phyloP scores from a whole-genome alignment of 2,797 vertebrate genomes.

The Tolypeutes matacus region DNA sequence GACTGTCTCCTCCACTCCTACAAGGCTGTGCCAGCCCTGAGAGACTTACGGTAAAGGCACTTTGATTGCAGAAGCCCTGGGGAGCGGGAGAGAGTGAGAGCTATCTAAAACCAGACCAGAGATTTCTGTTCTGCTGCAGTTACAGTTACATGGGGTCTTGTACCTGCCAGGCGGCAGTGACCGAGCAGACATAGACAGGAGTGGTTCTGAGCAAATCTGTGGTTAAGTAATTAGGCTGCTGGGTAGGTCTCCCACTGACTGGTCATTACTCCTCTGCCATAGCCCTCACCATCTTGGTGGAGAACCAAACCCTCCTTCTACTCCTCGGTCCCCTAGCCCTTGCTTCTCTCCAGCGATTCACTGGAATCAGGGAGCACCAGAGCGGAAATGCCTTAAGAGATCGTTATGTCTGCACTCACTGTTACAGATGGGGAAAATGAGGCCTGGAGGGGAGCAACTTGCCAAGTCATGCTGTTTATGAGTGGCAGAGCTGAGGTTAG shows the following conservation, averaged over 20 bases:
- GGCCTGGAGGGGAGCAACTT: neutral
- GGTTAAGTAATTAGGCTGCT: neutral
- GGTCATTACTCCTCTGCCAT: neutral
- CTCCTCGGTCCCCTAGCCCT: too few relatives aligned
- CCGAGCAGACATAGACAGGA: neutral
- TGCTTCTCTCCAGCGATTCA: neutral
- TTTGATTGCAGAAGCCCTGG: neutral
- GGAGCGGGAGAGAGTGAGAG: neutral
- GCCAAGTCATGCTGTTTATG: too few relatives aligned
- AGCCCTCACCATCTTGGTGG: neutral
- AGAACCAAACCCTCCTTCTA: neutral
- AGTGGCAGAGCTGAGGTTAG: neutral
- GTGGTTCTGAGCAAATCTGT: accelerated
- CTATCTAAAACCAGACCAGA: constrained; percentile 21
- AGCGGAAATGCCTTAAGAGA: neutral
- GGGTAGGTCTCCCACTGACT: neutral
- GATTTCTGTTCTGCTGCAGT: accelerated
- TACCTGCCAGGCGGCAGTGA: neutral
- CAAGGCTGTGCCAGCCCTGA: neutral
- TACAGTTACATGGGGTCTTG: accelerated
- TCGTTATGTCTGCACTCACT: neutral
- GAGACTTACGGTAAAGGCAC: neutral
- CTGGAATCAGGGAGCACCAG: neutral
- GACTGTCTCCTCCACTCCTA: neutral
- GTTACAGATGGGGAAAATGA: neutral